Evolutionary conservation across 2,888 invertebrate genomes (phyloP).

Genomic region (Tachina fera): DNA sequence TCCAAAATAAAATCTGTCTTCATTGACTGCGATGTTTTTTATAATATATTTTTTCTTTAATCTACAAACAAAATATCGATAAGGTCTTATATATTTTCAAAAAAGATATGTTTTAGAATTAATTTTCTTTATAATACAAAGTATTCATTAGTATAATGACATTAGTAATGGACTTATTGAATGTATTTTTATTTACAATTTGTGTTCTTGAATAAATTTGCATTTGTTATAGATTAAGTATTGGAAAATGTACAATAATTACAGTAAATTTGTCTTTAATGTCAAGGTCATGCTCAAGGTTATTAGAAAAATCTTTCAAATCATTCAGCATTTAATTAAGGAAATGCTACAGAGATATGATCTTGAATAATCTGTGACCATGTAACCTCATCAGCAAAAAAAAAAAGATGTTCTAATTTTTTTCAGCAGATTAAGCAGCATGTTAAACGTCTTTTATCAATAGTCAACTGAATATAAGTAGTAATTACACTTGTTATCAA

Average conservation of each 20-base stretch:
- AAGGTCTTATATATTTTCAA: no score
- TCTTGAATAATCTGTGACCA: no score
- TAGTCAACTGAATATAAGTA: no score
- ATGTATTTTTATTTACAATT: background rate
- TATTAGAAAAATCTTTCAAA: background rate
- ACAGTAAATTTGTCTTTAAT: background rate
- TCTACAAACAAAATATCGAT: no score
- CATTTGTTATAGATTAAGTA: slow-evolving; percentile 12
- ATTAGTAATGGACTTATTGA: background rate
- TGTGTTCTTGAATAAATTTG: background rate
- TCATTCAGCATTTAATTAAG: background rate
- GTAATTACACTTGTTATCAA: no score
- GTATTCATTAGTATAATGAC: slow-evolving; percentile 37
- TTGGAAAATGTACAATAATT: background rate
- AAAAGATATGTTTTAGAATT: background rate
- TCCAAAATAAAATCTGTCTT: no score
- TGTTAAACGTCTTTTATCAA: no score
- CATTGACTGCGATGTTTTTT: no score
- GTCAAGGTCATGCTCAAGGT: background rate
- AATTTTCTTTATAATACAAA: background rate
- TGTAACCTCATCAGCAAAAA: no score
- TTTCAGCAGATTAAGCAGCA: no score
- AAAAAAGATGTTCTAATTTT: no score
- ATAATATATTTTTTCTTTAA: no score
- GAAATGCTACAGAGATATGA: background rate